Evolutionary conservation across 2,113 vertebrate species (phyloP), one percentile per base, ranked within the genome.

Genomic region (Salvelinus namaycush): DNA sequence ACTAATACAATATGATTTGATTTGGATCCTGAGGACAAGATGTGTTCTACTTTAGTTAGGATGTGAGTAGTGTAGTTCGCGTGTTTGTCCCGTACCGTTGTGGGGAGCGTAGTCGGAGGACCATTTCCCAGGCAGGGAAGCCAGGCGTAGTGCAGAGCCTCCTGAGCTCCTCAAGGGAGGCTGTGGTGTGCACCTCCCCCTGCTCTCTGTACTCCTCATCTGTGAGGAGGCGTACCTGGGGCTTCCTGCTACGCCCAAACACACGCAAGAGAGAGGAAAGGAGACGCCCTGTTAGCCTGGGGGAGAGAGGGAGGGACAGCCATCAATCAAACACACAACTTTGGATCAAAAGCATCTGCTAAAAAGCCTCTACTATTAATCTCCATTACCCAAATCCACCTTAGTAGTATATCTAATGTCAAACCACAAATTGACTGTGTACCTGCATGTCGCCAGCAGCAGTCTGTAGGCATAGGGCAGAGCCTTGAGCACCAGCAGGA

Each of bases 141-240:
- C 86, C 83, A 0, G 93, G 91, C 7, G 65, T 89, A 69, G 59
- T 88, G 84, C 95, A 96, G 86, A 89, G 85, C 0, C 64, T 78
- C 27, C 95, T 93, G n/a, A 96, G 88, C 26, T 93, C 92, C 71
- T 95, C 94, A 82, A 96, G 85, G 1, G 93, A 93, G 0, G 82
- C 76, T 29, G 26, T 1, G 0, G 95, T 96, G 77, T 93, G 89
- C 0, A 5, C 70, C 62, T 95, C 94, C 0, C 87, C 87, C 80
- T 96, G 94, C 31, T 95, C 93, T 70, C 81, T 80, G 77, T 94
- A 96, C 27, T 96, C 93, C 0, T 96, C 94, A 73, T 95, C 95
- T 0, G 93, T 95, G 39, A 96, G 92, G 49, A 83, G 82, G 59
- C 74, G 88, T 22, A 79, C 16, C 16, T 31, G 69, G 1, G 77